A percentile compares a stretch with the other conserved stretches of the same genome.
phyloP scores from a whole-genome alignment of 2,113 vertebrate genomes.

The Eidolon helvum region DNA sequence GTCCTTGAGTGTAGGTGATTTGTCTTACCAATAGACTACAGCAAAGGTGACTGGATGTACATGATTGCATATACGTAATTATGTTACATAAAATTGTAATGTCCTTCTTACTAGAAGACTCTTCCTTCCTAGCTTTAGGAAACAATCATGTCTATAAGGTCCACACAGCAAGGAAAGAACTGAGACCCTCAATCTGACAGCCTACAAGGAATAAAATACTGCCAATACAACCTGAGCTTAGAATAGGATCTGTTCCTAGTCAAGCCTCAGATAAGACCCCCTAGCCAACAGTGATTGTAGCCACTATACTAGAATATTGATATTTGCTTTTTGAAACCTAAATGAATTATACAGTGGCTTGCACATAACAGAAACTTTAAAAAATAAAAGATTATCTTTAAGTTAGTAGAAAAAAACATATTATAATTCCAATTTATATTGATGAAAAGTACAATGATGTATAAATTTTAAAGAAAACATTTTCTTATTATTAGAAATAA shows the following conservation, averaged over 20 bases:
- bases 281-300: background rate
- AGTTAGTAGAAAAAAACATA: background rate
- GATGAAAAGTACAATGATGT: background rate
- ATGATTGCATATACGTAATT: background rate
- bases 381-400: background rate
- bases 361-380: background rate
- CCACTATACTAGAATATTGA: background rate
- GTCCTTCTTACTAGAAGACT: background rate
- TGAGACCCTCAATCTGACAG: background rate
- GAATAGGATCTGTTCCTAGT: background rate
- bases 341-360: background rate
- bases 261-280: background rate
- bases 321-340: background rate
- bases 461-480: conserved; percentile 5
- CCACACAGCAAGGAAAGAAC: background rate
- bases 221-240: background rate
- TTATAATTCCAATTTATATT: background rate
- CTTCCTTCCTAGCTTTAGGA: background rate
- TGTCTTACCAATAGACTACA: background rate
- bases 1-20: background rate
- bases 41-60: background rate
- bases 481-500: background rate
- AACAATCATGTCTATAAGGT: background rate
- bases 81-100: background rate
- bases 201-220: background rate